phyloP scores from a whole-genome alignment of 1,140 invertebrate genomes.

The Pollicipes pollicipes region DNA sequence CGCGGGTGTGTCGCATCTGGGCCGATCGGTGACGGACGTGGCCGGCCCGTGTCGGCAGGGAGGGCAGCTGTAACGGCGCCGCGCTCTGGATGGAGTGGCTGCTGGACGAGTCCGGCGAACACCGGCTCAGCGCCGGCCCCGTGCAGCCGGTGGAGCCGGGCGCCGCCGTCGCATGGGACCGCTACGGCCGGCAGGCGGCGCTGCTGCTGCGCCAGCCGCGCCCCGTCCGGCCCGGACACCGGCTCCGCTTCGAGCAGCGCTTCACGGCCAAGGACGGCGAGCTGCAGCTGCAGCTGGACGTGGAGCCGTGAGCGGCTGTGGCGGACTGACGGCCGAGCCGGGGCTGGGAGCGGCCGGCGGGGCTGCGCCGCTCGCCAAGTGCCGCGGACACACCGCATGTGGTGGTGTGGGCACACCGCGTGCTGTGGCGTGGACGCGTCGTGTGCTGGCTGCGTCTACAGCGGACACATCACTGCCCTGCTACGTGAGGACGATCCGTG shows the following conservation, averaged over 20 bases:
- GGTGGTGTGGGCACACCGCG: too few relatives aligned
- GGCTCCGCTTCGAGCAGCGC: not conserved
- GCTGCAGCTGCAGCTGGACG: not conserved
- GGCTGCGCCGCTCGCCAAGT: too few relatives aligned
- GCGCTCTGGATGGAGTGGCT: conserved; percentile 27
- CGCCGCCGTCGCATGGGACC: not conserved
- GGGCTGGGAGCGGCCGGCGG: too few relatives aligned
- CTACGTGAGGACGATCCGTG: too few relatives aligned
- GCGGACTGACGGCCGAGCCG: too few relatives aligned
- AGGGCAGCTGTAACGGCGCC: conserved; percentile 27
- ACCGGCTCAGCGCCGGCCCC: not conserved
- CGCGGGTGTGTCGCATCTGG: too few relatives aligned
- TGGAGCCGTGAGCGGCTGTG: not conserved
- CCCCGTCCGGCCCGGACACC: not conserved
- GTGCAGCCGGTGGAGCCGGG: not conserved
- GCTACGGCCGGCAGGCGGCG: not conserved
- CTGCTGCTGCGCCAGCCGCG: not conserved
- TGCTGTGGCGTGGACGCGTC: too few relatives aligned
- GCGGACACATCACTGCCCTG: too few relatives aligned
- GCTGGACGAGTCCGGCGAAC: not conserved
- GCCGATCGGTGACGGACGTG: too few relatives aligned
- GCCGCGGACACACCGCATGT: too few relatives aligned
- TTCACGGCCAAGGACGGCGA: not conserved
- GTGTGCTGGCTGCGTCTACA: too few relatives aligned
- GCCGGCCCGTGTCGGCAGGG: not conserved